Percentiles rank a stretch among this genome's conserved stretches.
Evolutionary conservation across 2,888 invertebrate genomes (phyloP).

Genomic region (Bugula neritina): DNA sequence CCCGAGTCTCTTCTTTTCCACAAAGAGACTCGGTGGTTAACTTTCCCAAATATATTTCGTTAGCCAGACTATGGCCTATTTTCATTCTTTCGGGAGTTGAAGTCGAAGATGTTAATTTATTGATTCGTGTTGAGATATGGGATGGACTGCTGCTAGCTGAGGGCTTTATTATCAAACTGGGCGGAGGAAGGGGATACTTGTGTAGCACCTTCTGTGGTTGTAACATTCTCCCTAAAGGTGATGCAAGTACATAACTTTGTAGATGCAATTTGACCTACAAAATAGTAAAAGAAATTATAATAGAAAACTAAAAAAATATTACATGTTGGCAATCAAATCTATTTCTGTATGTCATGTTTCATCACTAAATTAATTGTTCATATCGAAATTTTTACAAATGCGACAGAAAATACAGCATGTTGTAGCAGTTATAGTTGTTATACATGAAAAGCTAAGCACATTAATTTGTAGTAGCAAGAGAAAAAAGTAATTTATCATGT

Average conservation of each 20-base stretch:
- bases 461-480: no score
- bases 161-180: slow-evolving; percentile 10
- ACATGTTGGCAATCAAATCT: no score
- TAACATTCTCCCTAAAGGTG: not conserved
- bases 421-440: no score
- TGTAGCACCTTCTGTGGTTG: not conserved
- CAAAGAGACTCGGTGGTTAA: not conserved
- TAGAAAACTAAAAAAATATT: no score
- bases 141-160: slow-evolving; percentile 15
- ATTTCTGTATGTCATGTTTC: no score
- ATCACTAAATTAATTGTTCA: no score
- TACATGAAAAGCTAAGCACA: no score
- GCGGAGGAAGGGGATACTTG: slow-evolving; percentile 9
- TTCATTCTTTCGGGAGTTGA: slow-evolving; percentile 25
- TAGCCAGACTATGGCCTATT: slow-evolving; percentile 15
- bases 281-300: no score
- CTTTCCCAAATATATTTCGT: slow-evolving; percentile 11
- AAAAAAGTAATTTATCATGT: no score
- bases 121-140: not conserved
- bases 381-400: no score
- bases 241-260: not conserved
- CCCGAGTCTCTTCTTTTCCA: not conserved
- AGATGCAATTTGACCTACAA: slow-evolving; percentile 3
- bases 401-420: no score
- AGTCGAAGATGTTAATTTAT: slow-evolving; percentile 2